Evolutionary conservation across 2,797 vertebrate species (phyloP), one percentile per base, ranked within the genome.

Genomic region (Antrozous pallidus): DNA sequence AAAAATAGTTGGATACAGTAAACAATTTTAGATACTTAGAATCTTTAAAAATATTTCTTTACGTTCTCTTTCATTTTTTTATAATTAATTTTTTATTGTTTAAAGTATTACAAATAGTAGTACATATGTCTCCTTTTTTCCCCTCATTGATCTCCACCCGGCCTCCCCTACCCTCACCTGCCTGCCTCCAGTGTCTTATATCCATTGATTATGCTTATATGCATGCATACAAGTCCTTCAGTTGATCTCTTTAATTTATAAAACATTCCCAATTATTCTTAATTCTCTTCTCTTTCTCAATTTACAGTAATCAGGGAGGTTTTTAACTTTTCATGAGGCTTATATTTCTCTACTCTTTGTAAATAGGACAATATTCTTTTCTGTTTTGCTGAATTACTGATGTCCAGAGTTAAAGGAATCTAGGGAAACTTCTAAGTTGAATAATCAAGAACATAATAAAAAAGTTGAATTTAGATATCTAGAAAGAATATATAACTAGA

Each of bases 241-340:
- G n/a, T n/a, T n/a, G n/a, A n/a, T n/a, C n/a, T 90, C 2, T 65
- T 85, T 88, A 63, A 88, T 88, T 85, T 80, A 12, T 80, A 78
- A 77, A 82, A 36, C 31, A 24, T 81, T 61, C n/a, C n/a, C n/a
- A 69, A 26, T 65, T 90, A 70, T 61, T 80, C 12, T 67, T 49
- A 81, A 33, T 45, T 71, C 45, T 78, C 3, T 63, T 54, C 6
- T 80, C 70, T 87, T 79, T 63, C 38, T 94, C 45, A 94, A 26
- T 78, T 40, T 83, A 14, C 58, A 75, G 16, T 70, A 18, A 87
- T 36, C 18, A 78, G 22, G 6, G 4, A 85, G 22, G 47, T 47
- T 88, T 75, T 33, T 5, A 81, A 82, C 2, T 42, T 71, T 74
- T 88, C 22, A 20, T 73, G 33, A 65, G 8, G 42, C 20, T 69